Evolutionary conservation across 1,140 invertebrate species (phyloP).

Genomic region (Stenopsyche tienmushanensis): DNA sequence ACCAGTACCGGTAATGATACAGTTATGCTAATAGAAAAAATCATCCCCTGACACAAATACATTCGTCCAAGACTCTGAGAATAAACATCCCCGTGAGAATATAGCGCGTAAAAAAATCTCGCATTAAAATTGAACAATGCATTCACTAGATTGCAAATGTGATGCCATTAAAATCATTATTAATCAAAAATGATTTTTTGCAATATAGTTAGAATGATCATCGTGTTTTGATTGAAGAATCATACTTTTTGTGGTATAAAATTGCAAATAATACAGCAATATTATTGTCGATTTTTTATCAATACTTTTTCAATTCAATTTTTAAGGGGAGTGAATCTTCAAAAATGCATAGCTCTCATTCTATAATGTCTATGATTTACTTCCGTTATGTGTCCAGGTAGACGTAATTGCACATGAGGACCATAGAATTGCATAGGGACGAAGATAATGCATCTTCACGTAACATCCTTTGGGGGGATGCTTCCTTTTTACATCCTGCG

Average conservation of each 20-base stretch:
- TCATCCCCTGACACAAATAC: conserved; percentile 16
- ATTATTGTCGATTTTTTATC: background rate
- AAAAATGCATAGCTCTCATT: conserved; percentile 28
- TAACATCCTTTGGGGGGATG: no score
- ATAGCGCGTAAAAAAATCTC: background rate
- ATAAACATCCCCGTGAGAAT: conserved; percentile 32
- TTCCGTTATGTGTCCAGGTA: conserved; percentile 38
- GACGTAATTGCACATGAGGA: conserved; percentile 27
- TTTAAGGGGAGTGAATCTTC: conserved; percentile 15
- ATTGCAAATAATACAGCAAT: no score
- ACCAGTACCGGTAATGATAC: conserved; percentile 38
- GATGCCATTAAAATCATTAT: background rate
- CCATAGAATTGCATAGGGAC: conserved; percentile 18
- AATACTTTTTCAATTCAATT: background rate
- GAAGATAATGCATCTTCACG: conserved; percentile 9
- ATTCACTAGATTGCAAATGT: background rate
- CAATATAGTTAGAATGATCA: background rate
- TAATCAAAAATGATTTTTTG: conserved; percentile 5
- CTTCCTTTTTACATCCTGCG: no score
- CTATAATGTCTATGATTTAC: conserved; percentile 40
- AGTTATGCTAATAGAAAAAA: conserved; percentile 39
- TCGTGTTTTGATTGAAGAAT: background rate
- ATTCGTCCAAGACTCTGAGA: conserved; percentile 22
- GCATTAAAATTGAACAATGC: background rate
- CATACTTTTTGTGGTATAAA: background rate